Percentiles rank a stretch among this genome's conserved stretches.
Evolutionary conservation across 2,888 invertebrate genomes (phyloP).

Genomic region (Matsumyia berberina): DNA sequence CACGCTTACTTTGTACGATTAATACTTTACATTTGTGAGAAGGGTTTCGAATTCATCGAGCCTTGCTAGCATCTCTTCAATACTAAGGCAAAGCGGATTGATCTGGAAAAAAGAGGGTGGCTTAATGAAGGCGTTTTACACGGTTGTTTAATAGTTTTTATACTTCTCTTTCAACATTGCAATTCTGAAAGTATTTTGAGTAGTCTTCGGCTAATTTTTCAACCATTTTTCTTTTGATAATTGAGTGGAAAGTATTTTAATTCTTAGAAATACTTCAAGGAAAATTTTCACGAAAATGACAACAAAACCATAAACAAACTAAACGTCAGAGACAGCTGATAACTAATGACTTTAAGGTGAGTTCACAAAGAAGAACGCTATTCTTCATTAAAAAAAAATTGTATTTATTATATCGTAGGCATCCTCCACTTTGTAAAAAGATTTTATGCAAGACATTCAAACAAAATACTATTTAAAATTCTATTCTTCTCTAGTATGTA

Average conservation of each 20-base stretch:
- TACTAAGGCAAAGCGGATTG: slow-evolving; percentile 86
- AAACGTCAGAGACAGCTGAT: slow-evolving; percentile 38
- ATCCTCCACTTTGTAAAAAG: no score
- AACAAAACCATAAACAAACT: neutral
- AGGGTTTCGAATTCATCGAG: slow-evolving; percentile 88
- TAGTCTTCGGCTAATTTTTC: slow-evolving; percentile 85
- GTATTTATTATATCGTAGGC: no score
- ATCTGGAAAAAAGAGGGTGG: slow-evolving; percentile 77
- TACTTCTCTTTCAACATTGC: slow-evolving; percentile 86
- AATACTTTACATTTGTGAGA: slow-evolving; percentile 85
- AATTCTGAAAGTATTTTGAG: slow-evolving; percentile 85
- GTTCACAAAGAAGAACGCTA: neutral
- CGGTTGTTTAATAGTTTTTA: neutral
- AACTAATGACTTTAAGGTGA: neutral
- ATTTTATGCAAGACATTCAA: no score
- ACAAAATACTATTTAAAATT: no score
- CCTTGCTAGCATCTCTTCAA: slow-evolving; percentile 88
- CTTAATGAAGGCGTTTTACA: neutral
- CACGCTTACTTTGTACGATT: neutral
- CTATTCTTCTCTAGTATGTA: no score
- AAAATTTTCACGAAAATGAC: neutral
- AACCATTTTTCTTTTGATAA: slow-evolving; percentile 34
- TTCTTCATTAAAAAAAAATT: neutral
- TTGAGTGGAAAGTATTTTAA: neutral
- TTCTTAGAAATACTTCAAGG: neutral